Conservation (phyloP, 2,797 vertebrate genomes). For the Crenichthys baileyi region DNA sequence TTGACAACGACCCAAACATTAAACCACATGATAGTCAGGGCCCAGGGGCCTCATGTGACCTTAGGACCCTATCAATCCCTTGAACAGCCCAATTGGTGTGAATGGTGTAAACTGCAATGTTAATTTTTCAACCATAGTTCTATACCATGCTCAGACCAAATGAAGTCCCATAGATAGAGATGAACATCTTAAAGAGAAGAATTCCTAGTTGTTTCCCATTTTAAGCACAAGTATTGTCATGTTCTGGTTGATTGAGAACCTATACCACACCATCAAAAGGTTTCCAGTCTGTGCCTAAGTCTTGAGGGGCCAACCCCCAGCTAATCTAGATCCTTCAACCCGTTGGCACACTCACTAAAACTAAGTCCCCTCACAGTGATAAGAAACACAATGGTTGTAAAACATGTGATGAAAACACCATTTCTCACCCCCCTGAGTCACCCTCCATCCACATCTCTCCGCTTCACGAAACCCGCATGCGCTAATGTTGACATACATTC, state of each 20-base stretch:
- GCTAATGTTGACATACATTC: slow-evolving; percentile 57
- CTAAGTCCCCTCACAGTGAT: slow-evolving; percentile 2
- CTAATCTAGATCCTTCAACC: no score
- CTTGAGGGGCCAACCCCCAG: no score
- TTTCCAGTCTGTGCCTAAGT: slow-evolving; percentile 23
- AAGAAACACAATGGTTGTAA: not conserved
- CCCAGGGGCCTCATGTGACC: no score
- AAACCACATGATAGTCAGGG: no score
- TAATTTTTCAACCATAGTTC: no score
- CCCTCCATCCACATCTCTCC: slow-evolving; percentile 13
- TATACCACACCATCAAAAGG: not conserved
- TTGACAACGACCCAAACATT: no score
- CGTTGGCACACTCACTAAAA: slow-evolving; percentile 27
- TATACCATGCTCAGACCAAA: not conserved
- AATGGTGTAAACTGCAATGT: no score
- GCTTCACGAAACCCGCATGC: slow-evolving; percentile 60
- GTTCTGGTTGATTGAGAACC: not conserved
- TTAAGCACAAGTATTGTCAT: not conserved
- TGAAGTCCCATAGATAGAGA: not conserved
- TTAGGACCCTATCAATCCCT: no score
- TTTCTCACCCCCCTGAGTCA: not conserved
- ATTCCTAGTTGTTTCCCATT: not conserved
- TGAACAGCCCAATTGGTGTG: no score
- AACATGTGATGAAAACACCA: not conserved
- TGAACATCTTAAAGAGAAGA: not conserved